Evolutionary conservation across 2,888 invertebrate species (phyloP), one percentile per base, ranked within the genome.

Genomic region (Drosophila robusta): DNA sequence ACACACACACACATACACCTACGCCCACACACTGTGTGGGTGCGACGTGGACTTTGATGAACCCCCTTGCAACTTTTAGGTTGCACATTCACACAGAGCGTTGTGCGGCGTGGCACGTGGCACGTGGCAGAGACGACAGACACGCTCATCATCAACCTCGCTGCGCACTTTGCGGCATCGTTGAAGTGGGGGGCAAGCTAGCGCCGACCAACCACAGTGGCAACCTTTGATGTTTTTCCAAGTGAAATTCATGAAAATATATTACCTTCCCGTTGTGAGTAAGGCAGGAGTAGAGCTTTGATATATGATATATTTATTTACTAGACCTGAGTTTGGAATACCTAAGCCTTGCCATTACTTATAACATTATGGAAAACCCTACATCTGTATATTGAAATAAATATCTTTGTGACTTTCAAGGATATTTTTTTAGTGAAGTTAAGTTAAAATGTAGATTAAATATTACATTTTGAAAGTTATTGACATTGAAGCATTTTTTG

Each of bases 11-110:
- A 11, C 8, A 7, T 5, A 11, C n/a, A 4, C 32, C 18, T 2
- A 4, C 34, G 12, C 34, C 12, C 34, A 34, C 12, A 4, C 12
- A 16, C 49, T 36, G 44, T 24, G 58, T 9, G 57, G 18, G 42
- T 39, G 47, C 34, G 18, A 52, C 47, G 51, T 39, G 63, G 50
- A 62, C 69, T 73, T 71, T 83, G 80, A 83, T 88, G 78, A 88
- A 77, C 80, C 68, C 74, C 60, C 45, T 18, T 72, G 76, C 68
- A 88, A 86, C 54, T 86, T 82, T 71, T 66, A 67, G 64, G 66
- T 38, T 38, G 61, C 62, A 65, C 45, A 64, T 84, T 68, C 73
- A 80, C 73, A 80, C 78, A 68, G 55, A 56, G 39, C 60, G 62
- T 51, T 63, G 67, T 61, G 60, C 42, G 61, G 54, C 64, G 60